Percentiles rank a stretch among this genome's conserved stretches.
phyloP scores from a whole-genome alignment of 2,113 vertebrate genomes.

The Semicossyphus pulcher region DNA sequence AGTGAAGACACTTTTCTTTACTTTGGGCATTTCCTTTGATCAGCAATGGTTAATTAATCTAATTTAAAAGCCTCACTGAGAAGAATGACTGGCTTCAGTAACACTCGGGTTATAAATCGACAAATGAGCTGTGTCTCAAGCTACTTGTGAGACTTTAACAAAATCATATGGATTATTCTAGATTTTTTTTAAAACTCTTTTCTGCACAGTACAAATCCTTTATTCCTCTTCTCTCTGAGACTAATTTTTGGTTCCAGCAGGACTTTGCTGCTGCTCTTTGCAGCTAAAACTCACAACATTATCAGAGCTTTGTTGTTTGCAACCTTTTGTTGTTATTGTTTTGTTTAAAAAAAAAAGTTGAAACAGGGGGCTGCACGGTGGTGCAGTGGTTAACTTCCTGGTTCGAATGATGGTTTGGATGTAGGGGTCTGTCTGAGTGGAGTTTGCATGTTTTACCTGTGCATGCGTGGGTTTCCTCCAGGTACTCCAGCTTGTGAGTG shows the following conservation, averaged over 20 bases:
- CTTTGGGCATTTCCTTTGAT: constrained; percentile 44
- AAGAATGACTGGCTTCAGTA: too few relatives aligned
- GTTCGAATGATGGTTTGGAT: too few relatives aligned
- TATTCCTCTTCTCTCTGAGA: not conserved
- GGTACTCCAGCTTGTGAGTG: too few relatives aligned
- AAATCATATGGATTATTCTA: constrained; percentile 46
- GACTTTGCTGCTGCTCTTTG: not conserved
- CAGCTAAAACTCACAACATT: not conserved
- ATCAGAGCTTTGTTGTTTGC: not conserved
- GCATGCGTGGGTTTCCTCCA: too few relatives aligned
- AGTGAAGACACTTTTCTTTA: too few relatives aligned
- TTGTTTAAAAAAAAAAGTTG: too few relatives aligned
- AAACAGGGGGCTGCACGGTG: too few relatives aligned
- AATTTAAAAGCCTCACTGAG: constrained; percentile 34
- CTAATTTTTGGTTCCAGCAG: not conserved
- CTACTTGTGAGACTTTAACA: constrained; percentile 41
- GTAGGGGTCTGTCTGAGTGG: too few relatives aligned
- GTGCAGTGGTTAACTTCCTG: too few relatives aligned
- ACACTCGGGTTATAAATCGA: too few relatives aligned
- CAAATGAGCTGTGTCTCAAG: constrained; percentile 32
- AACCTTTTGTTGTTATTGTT: not conserved
- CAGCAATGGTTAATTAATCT: constrained; percentile 35
- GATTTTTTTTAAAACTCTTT: constrained; percentile 29
- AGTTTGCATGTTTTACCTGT: too few relatives aligned
- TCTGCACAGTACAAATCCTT: not conserved